Evolutionary conservation across 2,888 invertebrate genomes (phyloP).

Genomic region (Chrysolina americana): DNA sequence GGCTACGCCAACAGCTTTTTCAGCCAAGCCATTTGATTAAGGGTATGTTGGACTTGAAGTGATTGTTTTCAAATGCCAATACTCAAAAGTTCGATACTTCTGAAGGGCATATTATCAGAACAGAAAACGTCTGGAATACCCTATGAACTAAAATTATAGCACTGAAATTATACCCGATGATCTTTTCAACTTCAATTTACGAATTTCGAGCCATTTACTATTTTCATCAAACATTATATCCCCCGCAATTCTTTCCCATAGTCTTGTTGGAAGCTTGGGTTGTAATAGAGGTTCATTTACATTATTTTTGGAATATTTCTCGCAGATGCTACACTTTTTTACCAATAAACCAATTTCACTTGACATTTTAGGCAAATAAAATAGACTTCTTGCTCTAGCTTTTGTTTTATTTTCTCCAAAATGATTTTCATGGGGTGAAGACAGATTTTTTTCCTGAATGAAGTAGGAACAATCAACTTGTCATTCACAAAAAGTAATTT

Average conservation of each 20-base stretch:
- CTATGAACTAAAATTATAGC: slow-evolving; percentile 11
- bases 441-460: not conserved
- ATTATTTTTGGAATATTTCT: slow-evolving; percentile 15
- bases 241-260: not conserved
- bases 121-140: not conserved
- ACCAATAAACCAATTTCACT: slow-evolving; percentile 14
- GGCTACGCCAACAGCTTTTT: not conserved
- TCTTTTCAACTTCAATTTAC: not conserved
- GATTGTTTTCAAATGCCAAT: not conserved
- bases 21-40: not conserved
- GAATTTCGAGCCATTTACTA: slow-evolving; percentile 15
- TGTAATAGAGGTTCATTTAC: slow-evolving; percentile 12
- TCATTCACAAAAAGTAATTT: not conserved
- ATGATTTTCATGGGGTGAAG: not conserved
- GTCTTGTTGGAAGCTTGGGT: not conserved
- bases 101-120: no score
- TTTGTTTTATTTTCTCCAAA: slow-evolving; percentile 24
- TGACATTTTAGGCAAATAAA: slow-evolving; percentile 26
- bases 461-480: not conserved
- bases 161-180: slow-evolving; percentile 10
- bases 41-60: not conserved
- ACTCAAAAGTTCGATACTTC: not conserved
- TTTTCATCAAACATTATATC: slow-evolving; percentile 15
- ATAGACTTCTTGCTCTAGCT: slow-evolving; percentile 28
- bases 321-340: slow-evolving; percentile 8